Percentiles rank a stretch among this genome's conserved stretches.
Conservation (phyloP, 2,888 invertebrate genomes). For the Phlogophora meticulosa region DNA sequence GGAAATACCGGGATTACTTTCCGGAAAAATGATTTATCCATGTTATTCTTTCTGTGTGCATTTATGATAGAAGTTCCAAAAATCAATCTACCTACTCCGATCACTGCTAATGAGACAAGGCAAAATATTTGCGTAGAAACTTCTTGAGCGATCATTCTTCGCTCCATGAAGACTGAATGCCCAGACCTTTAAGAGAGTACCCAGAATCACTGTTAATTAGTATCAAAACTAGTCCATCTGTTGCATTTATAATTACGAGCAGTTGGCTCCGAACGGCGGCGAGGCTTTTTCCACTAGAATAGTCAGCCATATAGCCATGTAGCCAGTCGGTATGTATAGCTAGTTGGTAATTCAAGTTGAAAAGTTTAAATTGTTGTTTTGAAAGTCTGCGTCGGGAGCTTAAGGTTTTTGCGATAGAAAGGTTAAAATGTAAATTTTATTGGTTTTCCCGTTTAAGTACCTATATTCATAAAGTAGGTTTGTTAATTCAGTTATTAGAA, state of each 20-base stretch:
- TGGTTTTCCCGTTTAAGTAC: not conserved
- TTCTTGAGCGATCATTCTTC: not conserved
- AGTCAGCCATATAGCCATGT: slow-evolving; percentile 3
- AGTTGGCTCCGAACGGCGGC: slow-evolving; percentile 24
- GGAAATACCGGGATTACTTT: too few species aligned
- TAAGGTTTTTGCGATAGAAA: not conserved
- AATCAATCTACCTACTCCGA: too few species aligned
- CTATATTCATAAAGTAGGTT: not conserved
- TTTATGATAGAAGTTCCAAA: too few species aligned
- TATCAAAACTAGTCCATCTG: slow-evolving; percentile 65
- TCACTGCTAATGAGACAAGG: too few species aligned
- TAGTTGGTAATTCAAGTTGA: not conserved
- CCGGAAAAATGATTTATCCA: too few species aligned
- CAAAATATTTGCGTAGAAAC: too few species aligned
- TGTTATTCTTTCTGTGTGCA: too few species aligned
- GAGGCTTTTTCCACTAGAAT: slow-evolving; percentile 32
- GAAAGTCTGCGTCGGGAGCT: slow-evolving; percentile 1
- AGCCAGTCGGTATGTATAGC: not conserved
- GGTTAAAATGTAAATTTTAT: not conserved
- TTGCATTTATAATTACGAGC: slow-evolving; percentile 68
- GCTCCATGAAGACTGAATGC: slow-evolving; percentile 23
- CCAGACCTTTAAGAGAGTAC: slow-evolving; percentile 31
- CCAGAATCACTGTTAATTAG: slow-evolving; percentile 71
- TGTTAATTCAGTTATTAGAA: too few species aligned
- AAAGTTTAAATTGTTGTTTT: slow-evolving; percentile 21